A percentile compares a stretch with the other conserved stretches of the same genome.
Evolutionary conservation across 2,113 vertebrate species (phyloP).

Genomic region (Muntiacus reevesi): DNA sequence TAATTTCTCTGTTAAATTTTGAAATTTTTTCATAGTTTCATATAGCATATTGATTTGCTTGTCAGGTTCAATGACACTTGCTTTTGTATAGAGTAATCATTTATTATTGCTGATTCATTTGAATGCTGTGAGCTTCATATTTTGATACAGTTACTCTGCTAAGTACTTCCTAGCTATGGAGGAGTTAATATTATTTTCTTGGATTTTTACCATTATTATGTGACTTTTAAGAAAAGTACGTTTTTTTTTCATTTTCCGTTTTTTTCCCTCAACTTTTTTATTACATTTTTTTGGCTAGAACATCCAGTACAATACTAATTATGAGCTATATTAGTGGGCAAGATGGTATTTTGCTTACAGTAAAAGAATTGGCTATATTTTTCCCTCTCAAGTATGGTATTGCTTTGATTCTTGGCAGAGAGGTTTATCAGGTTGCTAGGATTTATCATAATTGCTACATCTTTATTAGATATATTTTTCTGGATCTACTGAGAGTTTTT

Average conservation of each 20-base stretch:
- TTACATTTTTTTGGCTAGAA: neutral
- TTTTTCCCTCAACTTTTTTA: neutral
- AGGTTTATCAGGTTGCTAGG: neutral
- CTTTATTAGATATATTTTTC: neutral
- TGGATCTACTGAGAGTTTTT: neutral
- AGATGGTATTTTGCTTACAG: neutral
- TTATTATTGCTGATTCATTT: neutral
- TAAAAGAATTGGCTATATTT: neutral
- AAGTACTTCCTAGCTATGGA: neutral
- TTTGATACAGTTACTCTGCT: neutral
- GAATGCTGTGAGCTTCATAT: neutral
- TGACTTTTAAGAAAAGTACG: neutral
- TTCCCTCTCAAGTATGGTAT: neutral
- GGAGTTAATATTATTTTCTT: neutral
- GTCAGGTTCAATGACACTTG: neutral
- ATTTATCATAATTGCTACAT: neutral
- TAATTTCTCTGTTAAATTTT: neutral
- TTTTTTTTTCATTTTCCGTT: neutral
- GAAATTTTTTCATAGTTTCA: neutral
- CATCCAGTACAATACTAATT: neutral
- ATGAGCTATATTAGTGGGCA: neutral
- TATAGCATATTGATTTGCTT: neutral
- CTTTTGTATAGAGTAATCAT: neutral
- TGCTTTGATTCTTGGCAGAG: slow-evolving; percentile 18
- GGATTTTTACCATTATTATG: neutral